Evolutionary conservation across 37 sponge, comb jelly and placozoan genomes (phyloP).

Genomic region (Amphimedon queenslandica): DNA sequence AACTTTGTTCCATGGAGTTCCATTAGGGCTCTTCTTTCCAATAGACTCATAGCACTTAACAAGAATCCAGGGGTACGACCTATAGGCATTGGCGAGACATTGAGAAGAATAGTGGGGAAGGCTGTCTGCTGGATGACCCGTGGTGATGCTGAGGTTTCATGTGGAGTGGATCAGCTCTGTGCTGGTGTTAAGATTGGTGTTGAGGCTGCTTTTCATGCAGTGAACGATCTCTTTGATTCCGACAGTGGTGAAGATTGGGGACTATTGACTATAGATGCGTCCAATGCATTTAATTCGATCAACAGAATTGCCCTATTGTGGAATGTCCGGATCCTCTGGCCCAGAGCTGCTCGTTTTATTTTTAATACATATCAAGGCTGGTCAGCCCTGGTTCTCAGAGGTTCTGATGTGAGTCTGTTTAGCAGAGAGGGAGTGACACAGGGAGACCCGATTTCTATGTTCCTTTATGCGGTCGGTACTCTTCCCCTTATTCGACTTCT

Average conservation of each 20-base stretch:
- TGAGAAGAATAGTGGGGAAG: constrained; percentile 28
- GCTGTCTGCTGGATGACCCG: not conserved
- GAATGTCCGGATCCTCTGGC: constrained; percentile 9
- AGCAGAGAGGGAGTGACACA: constrained; percentile 47
- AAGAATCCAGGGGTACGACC: constrained; percentile 30
- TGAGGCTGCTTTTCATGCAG: constrained; percentile 24
- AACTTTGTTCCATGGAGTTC: not conserved
- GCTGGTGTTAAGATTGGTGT: constrained; percentile 15
- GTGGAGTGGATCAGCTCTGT: constrained; percentile 18
- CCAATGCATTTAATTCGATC: constrained; percentile 14
- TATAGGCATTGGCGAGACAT: constrained; percentile 18
- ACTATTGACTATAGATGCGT: constrained; percentile 3
- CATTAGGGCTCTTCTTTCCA: constrained; percentile 3
- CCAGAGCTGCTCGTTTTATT: constrained; percentile 9
- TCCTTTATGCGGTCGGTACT: constrained; percentile 17
- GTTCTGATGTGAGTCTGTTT: not conserved
- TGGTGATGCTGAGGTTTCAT: constrained; percentile 12
- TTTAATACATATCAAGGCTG: constrained; percentile 4
- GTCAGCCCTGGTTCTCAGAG: not conserved
- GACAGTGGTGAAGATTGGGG: not conserved
- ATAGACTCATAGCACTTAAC: constrained; percentile 15
- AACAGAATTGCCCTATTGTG: constrained; percentile 13
- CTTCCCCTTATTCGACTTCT: constrained; percentile 14
- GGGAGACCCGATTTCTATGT: constrained; percentile 35
- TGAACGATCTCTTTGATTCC: constrained; percentile 13